Evolutionary conservation across 2,888 invertebrate genomes (phyloP), one percentile per base, ranked within the genome.

Genomic region (Apeira syringaria): DNA sequence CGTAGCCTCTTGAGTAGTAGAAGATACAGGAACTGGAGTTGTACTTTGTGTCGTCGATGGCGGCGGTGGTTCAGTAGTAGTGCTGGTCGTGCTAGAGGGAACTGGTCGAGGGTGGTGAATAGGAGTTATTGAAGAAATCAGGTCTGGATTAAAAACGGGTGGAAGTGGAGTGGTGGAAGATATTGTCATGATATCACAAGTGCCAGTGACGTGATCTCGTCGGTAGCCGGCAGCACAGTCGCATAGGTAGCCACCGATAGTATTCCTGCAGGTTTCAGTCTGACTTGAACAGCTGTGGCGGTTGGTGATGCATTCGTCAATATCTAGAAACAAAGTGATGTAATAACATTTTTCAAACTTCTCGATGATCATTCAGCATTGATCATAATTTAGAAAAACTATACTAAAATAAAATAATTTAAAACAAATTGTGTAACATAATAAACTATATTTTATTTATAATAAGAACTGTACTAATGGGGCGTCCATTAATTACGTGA

Each of bases 211-310:
- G n/a, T 87, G 77, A 61, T 97, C 96, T 47, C 92, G 90, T 3
- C 93, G 81, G 75, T 96, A 97, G 0, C 97, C 97, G 0, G 90
- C 80, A 0, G 96, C 96, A 67, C 97, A 98, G 22, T 92, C 92
- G 68, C 97, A 97, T 3, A 90, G 79, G 72, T 96, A 97, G 2
- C 97, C 97, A 0, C 98, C 98, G 0, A 95, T 94, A 0, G 95
- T 94, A 74, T 98, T 98, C 13, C 94, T 91, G 66, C 98, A 98
- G 1, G 91, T 84, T 58, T 94, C 93, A 0, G 90, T 85, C 0
- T 85, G 68, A 0, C 79, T 75, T 0, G 86, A 91, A 60, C 94
- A 94, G 12, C 84, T 76, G 62, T 94, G 91, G 2, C 80, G 74
- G 25, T 91, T 91, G 20, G 91, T 91, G 0, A 80, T 75, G 61